These are phyloP conservation scores for Rhagologus leucostigma DNA, from an alignment of 2,113 vertebrate species.

Conservation along the genomic window DNA sequence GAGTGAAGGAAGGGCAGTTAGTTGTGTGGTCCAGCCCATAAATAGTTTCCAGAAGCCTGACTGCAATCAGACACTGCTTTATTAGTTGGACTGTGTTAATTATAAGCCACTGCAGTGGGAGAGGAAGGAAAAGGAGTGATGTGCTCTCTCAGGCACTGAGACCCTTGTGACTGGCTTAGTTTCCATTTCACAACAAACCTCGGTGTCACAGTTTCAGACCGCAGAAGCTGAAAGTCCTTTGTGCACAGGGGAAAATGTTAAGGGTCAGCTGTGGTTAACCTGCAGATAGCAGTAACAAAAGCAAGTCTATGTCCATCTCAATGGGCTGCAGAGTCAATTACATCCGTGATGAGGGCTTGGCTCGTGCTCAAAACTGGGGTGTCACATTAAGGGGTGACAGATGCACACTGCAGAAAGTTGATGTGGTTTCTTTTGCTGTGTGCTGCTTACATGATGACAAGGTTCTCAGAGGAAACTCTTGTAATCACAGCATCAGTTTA, in stretches of 20 bases:
- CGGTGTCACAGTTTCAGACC: neutral
- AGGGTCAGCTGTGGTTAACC: neutral
- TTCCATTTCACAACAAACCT: neutral
- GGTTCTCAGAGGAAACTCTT: neutral
- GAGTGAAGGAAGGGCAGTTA: neutral
- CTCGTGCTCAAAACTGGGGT: neutral
- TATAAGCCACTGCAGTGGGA: neutral
- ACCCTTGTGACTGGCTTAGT: neutral
- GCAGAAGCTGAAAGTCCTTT: neutral
- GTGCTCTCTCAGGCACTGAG: rapidly evolving
- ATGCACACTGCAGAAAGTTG: neutral
- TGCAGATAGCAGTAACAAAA: neutral
- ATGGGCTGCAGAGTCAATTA: neutral
- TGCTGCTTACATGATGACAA: rapidly evolving
- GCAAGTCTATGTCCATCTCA: neutral
- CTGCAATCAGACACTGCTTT: neutral
- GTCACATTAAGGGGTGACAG: neutral
- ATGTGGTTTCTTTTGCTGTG: neutral
- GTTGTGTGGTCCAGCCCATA: neutral
- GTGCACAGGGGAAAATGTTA: neutral
- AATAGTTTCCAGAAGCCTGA: neutral
- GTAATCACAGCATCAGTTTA: neutral
- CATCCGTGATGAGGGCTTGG: neutral
- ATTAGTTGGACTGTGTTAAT: neutral
- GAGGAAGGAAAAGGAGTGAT: neutral